Evolutionary conservation across 2,797 vertebrate genomes (phyloP), one percentile per base, ranked within the genome.

Genomic region (Triplophysa bombifrons): DNA sequence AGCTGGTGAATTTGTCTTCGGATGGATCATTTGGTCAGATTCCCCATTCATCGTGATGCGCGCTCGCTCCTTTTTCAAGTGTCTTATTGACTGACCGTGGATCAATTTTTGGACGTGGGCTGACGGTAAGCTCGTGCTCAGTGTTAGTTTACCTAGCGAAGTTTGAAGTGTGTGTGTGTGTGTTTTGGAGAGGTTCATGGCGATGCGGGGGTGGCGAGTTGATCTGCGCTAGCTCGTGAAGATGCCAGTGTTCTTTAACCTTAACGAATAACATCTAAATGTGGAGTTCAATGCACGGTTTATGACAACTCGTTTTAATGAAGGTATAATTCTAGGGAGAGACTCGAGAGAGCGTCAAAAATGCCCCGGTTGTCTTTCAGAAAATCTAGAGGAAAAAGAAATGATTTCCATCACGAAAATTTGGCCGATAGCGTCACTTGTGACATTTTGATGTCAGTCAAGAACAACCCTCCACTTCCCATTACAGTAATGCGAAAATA

Each of bases 161-260:
- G 82, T 85, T 84, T 84, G 55, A 66, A 65, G 67, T 68, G 76
- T 34, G 46, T 34, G 46, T 69, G 50, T 66, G 10, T 48, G 46
- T 13, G 46, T 80, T 68, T 61, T 80, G 80, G 75, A 58, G 51
- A 68, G 67, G 51, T 71, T 71, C 44, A 44, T 50, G 72, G 76
- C 70, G 78, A 79, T 83, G 84, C 82, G 76, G 75, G 81, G 84
- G 82, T 69, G 84, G 78, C 71, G 58, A 71, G 66, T 63, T 61
- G 66, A 78, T 76, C 64, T 66, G 80, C 68, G 20, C 38, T 20
- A 27, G 80, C 73, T 75, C 81, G 63, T 65, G 61, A 72, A 72
- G 56, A 71, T 69, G 72, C 67, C 80, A 41, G 34, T 66, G 22
- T 71, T 7, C 11, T 34, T 2, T 19, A 50, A 20, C 63, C 46